phyloP scores from a whole-genome alignment of 1,140 invertebrate genomes.

The Drosophila bipectinata region DNA sequence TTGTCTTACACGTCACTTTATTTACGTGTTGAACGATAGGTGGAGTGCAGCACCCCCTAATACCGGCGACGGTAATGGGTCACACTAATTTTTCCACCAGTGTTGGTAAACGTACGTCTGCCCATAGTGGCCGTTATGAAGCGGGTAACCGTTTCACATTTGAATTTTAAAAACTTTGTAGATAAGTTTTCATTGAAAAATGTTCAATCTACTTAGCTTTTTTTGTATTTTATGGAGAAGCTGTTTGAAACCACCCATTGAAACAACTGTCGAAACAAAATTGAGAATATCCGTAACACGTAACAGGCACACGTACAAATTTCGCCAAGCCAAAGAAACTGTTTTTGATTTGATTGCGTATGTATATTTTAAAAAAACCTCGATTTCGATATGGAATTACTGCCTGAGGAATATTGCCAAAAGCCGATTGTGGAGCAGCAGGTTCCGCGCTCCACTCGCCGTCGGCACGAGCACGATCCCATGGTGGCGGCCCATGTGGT shows the following conservation, averaged over 20 bases:
- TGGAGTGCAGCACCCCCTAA: not conserved
- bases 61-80: not conserved
- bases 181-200: too few relatives aligned
- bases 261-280: slow-evolving; percentile 24
- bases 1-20: slow-evolving; percentile 48
- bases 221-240: not conserved
- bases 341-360: slow-evolving; percentile 23
- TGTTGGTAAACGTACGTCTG: not conserved
- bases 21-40: slow-evolving; percentile 1
- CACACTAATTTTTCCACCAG: not conserved
- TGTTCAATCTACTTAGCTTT: slow-evolving; percentile 4
- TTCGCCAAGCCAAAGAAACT: slow-evolving; percentile 33
- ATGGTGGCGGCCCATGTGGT: slow-evolving; percentile 37
- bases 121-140: not conserved
- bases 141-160: not conserved
- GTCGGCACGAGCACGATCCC: slow-evolving; percentile 19
- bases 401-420: slow-evolving; percentile 20
- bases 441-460: slow-evolving; percentile 27
- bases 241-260: not conserved
- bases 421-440: not conserved
- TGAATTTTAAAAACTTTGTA: not conserved
- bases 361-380: slow-evolving; percentile 26
- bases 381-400: slow-evolving; percentile 18
- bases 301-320: slow-evolving; percentile 30
- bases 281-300: slow-evolving; percentile 28